Conservation (phyloP, 2,797 vertebrate genomes). For the Typhlichthys eigenmanni region DNA sequence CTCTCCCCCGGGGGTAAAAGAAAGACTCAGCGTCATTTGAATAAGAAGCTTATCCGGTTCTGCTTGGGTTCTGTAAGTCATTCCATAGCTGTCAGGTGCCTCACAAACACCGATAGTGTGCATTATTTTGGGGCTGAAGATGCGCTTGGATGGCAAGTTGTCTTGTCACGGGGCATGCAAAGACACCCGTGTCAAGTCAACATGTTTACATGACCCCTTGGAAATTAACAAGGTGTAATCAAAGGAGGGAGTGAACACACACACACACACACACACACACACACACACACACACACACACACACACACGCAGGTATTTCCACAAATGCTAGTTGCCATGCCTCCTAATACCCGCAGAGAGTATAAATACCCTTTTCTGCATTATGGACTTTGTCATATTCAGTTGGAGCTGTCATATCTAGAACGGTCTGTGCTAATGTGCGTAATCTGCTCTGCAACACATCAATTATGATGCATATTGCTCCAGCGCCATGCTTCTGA, state of each 20-base stretch:
- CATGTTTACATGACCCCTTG: slow-evolving; percentile 79
- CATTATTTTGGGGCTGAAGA: too few species aligned
- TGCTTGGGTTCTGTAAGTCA: too few species aligned
- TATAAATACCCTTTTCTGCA: slow-evolving; percentile 54
- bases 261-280: slow-evolving; percentile 7
- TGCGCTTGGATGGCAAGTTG: too few species aligned
- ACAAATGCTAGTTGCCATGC: slow-evolving; percentile 56
- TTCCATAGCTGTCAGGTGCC: too few species aligned
- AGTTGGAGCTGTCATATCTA: slow-evolving; percentile 83
- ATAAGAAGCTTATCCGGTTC: too few species aligned
- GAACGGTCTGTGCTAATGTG: slow-evolving; percentile 85
- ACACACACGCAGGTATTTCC: slow-evolving; percentile 39
- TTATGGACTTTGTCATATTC: slow-evolving; percentile 85
- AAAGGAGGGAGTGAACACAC: slow-evolving; percentile 53
- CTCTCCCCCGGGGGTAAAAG: too few species aligned
- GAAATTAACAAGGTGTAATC: slow-evolving; percentile 75
- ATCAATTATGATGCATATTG: slow-evolving; percentile 87
- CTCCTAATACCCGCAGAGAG: slow-evolving; percentile 73
- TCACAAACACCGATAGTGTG: too few species aligned
- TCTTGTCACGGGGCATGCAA: too few species aligned
- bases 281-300: slow-evolving; percentile 10
- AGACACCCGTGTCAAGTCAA: slow-evolving; percentile 14
- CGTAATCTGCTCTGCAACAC: slow-evolving; percentile 89
- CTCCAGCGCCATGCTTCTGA: slow-evolving; percentile 71
- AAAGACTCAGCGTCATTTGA: too few species aligned